phyloP scores from a whole-genome alignment of 2,797 vertebrate genomes.

The Alosa sapidissima region DNA sequence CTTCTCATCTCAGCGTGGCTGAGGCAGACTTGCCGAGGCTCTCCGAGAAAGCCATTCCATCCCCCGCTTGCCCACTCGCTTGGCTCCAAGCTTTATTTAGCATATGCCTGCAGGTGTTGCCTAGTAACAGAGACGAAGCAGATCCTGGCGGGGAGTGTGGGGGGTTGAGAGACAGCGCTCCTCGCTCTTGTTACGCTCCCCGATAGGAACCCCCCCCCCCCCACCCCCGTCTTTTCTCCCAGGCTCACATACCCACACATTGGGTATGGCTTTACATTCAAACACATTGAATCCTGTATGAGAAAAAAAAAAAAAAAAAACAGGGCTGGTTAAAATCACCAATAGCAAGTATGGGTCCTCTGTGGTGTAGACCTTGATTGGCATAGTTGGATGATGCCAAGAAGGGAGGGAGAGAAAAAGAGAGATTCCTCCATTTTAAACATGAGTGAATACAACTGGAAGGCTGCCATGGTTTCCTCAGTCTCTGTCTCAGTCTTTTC shows the following conservation, averaged over 20 bases:
- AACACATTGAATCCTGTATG: slow-evolving; percentile 39
- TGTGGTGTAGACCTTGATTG: neutral
- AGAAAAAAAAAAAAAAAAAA: slow-evolving; percentile 45
- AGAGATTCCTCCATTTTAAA: slow-evolving; percentile 41
- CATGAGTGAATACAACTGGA: slow-evolving; percentile 37
- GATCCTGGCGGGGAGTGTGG: slow-evolving; percentile 57
- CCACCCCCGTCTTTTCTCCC: slow-evolving; percentile 32
- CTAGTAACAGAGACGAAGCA: slow-evolving; percentile 82
- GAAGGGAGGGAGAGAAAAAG: slow-evolving; percentile 31
- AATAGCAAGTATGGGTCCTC: slow-evolving; percentile 26
- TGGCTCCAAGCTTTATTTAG: slow-evolving; percentile 78
- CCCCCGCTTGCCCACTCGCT: slow-evolving; percentile 40
- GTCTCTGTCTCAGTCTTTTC: slow-evolving; percentile 23
- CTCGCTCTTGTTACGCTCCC: slow-evolving; percentile 50
- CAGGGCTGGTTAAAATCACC: slow-evolving; percentile 32
- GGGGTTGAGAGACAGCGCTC: slow-evolving; percentile 51
- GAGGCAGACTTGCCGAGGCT: neutral
- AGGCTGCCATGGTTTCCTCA: slow-evolving; percentile 63
- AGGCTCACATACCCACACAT: slow-evolving; percentile 6
- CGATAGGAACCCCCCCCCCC: slow-evolving; percentile 33
- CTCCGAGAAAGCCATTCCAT: slow-evolving; percentile 38
- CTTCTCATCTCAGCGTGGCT: neutral
- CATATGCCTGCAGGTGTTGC: slow-evolving; percentile 84
- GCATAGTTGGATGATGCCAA: neutral
- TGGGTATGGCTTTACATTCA: neutral